Conservation (phyloP, 2,113 vertebrate species). For the Pheucticus melanocephalus region DNA sequence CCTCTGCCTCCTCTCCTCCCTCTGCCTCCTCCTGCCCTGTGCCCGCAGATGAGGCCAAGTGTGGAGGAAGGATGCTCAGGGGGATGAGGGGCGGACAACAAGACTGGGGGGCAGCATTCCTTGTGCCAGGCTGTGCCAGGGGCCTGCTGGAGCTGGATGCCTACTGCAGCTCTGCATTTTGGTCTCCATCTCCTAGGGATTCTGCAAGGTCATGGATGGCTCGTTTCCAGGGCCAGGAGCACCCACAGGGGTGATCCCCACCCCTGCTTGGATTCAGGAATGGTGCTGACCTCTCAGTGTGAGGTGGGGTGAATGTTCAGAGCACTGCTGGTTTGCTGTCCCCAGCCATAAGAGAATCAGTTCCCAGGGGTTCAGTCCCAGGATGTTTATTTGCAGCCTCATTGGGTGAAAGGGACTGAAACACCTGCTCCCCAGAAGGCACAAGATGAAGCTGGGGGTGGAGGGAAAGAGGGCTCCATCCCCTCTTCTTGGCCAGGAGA, state of each 20-base stretch:
- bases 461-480: neutral
- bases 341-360: neutral
- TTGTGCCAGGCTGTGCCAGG: fast-evolving
- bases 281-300: fast-evolving
- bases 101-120: no score
- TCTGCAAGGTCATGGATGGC: fast-evolving
- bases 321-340: neutral
- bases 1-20: neutral
- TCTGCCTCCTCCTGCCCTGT: neutral
- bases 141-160: neutral
- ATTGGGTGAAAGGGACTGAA: neutral
- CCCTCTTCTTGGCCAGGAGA: neutral
- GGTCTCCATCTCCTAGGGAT: neutral
- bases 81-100: neutral
- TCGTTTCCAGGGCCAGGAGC: neutral
- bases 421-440: neutral
- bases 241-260: fast-evolving
- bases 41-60: fast-evolving
- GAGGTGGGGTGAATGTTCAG: fast-evolving
- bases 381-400: neutral
- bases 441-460: neutral
- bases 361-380: neutral
- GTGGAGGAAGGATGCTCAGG: neutral
- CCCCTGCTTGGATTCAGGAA: neutral
- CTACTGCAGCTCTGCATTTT: neutral